A percentile compares a stretch with the other conserved stretches of the same genome.
These are phyloP conservation scores for Eilema caniola DNA, from an alignment of 2,888 invertebrate genomes.

Conservation along the genomic window DNA sequence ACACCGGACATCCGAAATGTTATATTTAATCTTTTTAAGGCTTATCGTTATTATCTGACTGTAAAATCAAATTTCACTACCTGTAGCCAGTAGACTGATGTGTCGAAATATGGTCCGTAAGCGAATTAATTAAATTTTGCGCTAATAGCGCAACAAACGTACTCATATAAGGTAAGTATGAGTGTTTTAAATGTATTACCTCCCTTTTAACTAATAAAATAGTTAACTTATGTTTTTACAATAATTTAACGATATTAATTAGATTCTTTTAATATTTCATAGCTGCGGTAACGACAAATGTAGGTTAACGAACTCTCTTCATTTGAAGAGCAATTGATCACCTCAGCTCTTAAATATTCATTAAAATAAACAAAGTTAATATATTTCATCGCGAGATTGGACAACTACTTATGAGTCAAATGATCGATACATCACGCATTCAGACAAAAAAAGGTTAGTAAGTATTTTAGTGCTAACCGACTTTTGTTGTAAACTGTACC, in stretches of 20 bases:
- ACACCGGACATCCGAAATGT: not conserved
- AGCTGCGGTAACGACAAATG: not conserved
- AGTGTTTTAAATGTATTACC: not conserved
- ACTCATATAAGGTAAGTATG: not conserved
- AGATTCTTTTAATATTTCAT: too few species aligned
- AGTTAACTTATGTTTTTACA: not conserved
- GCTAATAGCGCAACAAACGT: not conserved
- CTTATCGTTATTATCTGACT: not conserved
- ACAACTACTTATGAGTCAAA: not conserved
- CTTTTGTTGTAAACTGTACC: not conserved
- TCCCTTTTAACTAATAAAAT: not conserved
- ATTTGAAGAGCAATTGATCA: not conserved
- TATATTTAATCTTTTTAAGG: not conserved
- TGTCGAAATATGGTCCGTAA: not conserved
- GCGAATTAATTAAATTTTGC: not conserved
- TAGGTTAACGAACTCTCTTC: not conserved
- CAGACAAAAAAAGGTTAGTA: too few species aligned
- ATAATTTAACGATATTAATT: too few species aligned
- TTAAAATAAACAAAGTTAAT: too few species aligned
- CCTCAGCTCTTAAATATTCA: too few species aligned
- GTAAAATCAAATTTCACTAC: conserved; percentile 1
- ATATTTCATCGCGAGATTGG: not conserved
- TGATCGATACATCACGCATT: too few species aligned
- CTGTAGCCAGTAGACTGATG: not conserved
- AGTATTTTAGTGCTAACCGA: not conserved